Conservation (phyloP, 2,113 vertebrate genomes). For the Nicator chloris region DNA sequence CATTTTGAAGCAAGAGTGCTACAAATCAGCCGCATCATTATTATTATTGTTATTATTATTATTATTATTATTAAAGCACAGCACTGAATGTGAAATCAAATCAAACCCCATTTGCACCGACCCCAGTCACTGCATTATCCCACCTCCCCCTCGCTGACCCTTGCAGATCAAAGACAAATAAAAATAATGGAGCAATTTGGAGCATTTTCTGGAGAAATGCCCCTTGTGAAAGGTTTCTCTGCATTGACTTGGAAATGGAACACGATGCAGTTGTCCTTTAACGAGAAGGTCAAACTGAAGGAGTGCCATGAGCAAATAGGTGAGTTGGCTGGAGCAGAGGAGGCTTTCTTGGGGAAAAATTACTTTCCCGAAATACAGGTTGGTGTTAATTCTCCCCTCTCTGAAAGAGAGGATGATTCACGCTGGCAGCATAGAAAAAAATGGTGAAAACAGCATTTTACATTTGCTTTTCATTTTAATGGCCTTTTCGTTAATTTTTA, state of each 20-base stretch:
- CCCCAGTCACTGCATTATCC: not conserved
- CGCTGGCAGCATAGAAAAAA: not conserved
- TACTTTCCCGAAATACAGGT: not conserved
- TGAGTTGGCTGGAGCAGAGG: slow-evolving; percentile 67
- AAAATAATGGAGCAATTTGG: not conserved
- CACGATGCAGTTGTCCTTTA: slow-evolving; percentile 23
- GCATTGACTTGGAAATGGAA: slow-evolving; percentile 55
- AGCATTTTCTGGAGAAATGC: not conserved
- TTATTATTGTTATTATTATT: not conserved
- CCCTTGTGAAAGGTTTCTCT: not conserved
- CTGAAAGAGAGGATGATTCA: not conserved
- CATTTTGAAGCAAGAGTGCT: not conserved
- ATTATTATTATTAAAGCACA: not conserved
- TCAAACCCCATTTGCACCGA: not conserved
- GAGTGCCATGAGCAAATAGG: slow-evolving; percentile 69
- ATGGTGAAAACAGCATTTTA: not conserved
- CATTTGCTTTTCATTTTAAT: not conserved
- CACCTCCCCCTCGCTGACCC: not conserved
- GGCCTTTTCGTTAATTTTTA: not conserved
- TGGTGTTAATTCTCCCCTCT: not conserved
- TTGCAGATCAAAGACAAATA: not conserved
- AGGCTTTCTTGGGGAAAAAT: not conserved
- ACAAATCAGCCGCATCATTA: not conserved
- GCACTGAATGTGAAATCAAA: not conserved
- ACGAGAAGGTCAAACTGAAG: slow-evolving; percentile 24